Evolutionary conservation across 2,797 vertebrate species (phyloP), one percentile per base, ranked within the genome.

Genomic region (Channallabes apus): DNA sequence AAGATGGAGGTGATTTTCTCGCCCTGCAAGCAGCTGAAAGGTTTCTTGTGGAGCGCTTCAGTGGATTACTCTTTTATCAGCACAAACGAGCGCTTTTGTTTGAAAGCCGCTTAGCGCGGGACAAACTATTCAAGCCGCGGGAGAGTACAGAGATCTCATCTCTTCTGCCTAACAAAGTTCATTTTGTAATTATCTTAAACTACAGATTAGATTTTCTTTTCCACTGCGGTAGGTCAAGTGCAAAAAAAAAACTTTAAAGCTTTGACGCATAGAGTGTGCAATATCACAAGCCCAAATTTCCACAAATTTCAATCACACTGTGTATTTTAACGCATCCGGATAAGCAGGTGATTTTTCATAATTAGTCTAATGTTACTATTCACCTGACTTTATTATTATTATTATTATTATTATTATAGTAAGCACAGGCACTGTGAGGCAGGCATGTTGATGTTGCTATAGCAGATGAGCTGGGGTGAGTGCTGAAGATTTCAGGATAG

Each of bases 151-250:
- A 95, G 93, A 94, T 95, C 93, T 94, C 91, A 92, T 93, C 94
- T 91, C 91, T 92, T 86, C 89, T 92, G 90, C 92, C 94, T 91
- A 88, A 76, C 90, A 88, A 91, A 92, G 88, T 90, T 89, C 90
- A 91, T 93, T 94, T 93, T 91, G 92, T 94, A 90, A 92, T 95
- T 94, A 92, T 95, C n/a, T 93, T 94, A 94, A 94, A 93, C 88
- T 94, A n/a, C 94, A 92, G 93, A 93, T 94, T 93, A 91, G 83
- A 2, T 18, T 62, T 59, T 77, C 11, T 89, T 92, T 94, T 92
- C 93, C 56, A 38, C 94, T 95, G 95, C 93, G 93, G 95, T 95
- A 95, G 95, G 95, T 96, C 96, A 96, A 96, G 95, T 95, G 93
- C 93, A 91, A 93, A 92, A 93, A 93, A 2, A 24, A 38, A 38